A percentile compares a stretch with the other conserved stretches of the same genome.
These are phyloP conservation scores for Ooceraea biroi DNA, from an alignment of 1,140 invertebrate genomes.

Conservation along the genomic window DNA sequence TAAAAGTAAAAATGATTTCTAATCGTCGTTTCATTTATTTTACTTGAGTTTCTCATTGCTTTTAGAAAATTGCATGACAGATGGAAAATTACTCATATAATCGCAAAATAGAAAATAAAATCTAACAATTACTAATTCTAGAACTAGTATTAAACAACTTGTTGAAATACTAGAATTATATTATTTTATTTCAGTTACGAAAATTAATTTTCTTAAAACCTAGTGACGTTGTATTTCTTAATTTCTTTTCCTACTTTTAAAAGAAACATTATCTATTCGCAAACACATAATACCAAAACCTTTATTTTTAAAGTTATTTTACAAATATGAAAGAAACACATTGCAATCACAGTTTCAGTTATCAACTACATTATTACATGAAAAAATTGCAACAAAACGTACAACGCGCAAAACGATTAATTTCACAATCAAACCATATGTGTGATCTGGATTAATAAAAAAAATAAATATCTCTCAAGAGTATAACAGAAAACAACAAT, in stretches of 20 bases:
- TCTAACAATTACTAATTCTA: not conserved
- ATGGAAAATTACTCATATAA: not conserved
- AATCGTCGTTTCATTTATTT: conserved; percentile 12
- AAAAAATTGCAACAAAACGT: not conserved
- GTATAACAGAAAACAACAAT: not conserved
- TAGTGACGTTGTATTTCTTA: too few species aligned
- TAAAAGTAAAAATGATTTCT: too few species aligned
- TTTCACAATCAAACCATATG: too few species aligned
- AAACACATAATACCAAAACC: too few species aligned
- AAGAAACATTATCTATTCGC: too few species aligned
- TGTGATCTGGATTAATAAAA: not conserved
- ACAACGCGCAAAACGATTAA: too few species aligned
- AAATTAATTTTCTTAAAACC: not conserved
- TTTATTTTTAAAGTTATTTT: too few species aligned
- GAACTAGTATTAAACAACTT: not conserved
- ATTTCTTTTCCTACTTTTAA: not conserved
- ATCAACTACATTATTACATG: too few species aligned
- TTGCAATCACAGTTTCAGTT: too few species aligned
- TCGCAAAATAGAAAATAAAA: not conserved
- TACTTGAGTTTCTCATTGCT: too few species aligned
- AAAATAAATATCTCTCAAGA: not conserved
- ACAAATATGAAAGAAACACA: too few species aligned
- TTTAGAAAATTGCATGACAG: too few species aligned
- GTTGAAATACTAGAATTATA: not conserved
- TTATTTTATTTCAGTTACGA: not conserved